Evolutionary conservation across 2,797 vertebrate species (phyloP), one percentile per base, ranked within the genome.

Genomic region (Alectoris magna): DNA sequence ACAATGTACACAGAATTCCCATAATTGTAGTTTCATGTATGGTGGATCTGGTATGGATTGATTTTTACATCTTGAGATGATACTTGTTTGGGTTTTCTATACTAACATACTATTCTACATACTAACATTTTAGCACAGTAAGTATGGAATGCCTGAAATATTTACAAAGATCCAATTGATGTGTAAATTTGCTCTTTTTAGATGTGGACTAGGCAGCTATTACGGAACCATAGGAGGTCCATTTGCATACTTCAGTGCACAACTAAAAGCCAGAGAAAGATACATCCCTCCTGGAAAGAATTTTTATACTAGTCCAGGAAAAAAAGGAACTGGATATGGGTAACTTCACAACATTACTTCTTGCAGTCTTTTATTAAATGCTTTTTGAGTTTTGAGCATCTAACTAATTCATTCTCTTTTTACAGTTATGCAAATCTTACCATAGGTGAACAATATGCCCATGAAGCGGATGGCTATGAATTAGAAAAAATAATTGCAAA

Each of bases 321-420:
- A 99, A 96, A 98, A 98, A 87, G 98, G 98, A 97, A 98, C 98
- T 69, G 98, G 98, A 96, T 99, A 98, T 95, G 98, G 98, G 98
- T 99, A 98, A 97, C 93, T 41, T 84, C 64, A 73, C 31, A 85
- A 10, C 59, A 24, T 68, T 84, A 11, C 19, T 91, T 83, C 72
- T 68, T 26, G 29, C 41, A 43, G 11, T 79, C 49, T 55, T 88
- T 68, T 71, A 34, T 80, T 49, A 43, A 64, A 18, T 48, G 4
- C 69, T 77, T 88, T 18, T 31, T 58, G 56, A 62, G n/a, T 46
- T 41, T 59, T 88, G 34, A 75, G 80, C 29, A 94, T 49, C 87
- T 58, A n/a, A 51, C 62, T 70, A 38, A 79, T 49, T 92, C 51
- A 8, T 96, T 92, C 95, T 93, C 22, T 63, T 84, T 92, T 66